Evolutionary conservation across 53 echinoderm and acorn worm genomes (phyloP), one percentile per base, ranked within the genome.

Genomic region (Holothuria leucospilota): DNA sequence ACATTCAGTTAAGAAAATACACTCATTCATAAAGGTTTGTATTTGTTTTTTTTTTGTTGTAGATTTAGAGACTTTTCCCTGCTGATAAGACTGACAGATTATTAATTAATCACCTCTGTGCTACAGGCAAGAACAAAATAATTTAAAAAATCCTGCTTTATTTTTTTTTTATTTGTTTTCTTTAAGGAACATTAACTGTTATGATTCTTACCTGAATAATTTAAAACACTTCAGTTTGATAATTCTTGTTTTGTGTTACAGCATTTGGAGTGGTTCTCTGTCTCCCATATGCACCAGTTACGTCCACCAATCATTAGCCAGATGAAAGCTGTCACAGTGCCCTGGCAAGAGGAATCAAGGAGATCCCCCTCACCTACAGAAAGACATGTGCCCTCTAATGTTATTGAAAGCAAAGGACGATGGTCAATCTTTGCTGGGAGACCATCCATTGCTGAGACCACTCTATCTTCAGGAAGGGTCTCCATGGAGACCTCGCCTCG

Each of bases 221-320:
- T 40, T 18, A 18, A 4, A 56, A 4, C 15, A 56, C 56, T 56
- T 56, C 8, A 9, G 16, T 56, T 7, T 56, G 56, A 56, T 56
- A 2, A 56, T 34, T 34, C 46, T 18, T 56, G 15, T 56, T 67
- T 67, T 4, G 5, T 20, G 13, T 67, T 26, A 8, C 59, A 99
- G 99, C 84, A 88, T 20, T 78, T 99, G 21, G 95, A 99, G 84
- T 99, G 95, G 93, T 59, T 95, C 14, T 89, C 99, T 40, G 92
- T 94, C 5, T 87, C 91, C 20, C 89, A 90, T 84, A 94, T 95
- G 62, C 95, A 99, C 75, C 87, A 94, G 59, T 71, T 88, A 29
- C 27, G 85, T 13, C 75, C 93, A 79, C 39, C 90, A 62, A 14
- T 72, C 68, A 21, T 72, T 59, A 56, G 59, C 25, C 27, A 49